Evolutionary conservation across 30 jellyfish, hydroid and myxozoan species (phyloP), one percentile per base, ranked within the genome.

Genomic region (Turritopsis dohrnii): DNA sequence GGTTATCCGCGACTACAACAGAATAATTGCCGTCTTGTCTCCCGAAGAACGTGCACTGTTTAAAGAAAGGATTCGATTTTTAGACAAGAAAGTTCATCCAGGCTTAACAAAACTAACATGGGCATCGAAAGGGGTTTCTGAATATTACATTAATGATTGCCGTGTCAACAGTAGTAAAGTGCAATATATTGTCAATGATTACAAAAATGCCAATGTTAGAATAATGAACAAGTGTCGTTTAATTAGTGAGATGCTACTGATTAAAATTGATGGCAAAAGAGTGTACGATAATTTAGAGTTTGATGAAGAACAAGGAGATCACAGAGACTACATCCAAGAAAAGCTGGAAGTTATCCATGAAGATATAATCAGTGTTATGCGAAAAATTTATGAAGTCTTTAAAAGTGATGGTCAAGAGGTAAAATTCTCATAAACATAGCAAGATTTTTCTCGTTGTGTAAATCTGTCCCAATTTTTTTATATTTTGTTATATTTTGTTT

Each of bases 41-140:
- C 86, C 95, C 1, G 99, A 94, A 83, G 99, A 94, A 60, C 86
- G 96, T 9, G 92, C 96, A 5, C 91, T 94, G 30, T 94, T 94
- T 83, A 88, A 96, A 54, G 99, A 94, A 65, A 65, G 99, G 16
- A 94, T 94, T 52, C 90, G 99, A 13, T 94, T 94, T 84, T 85
- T 94, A 5, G 99, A 94, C 83, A 94, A 89, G 75, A 94, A 93
- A 86, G 81, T 94, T 60, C 96, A 94, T 71, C 99, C 99, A 27
- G 99, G 99, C 52, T 84, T 94, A 23, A 94, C 99, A 18, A 94
- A 94, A 79, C 75, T 94, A 83, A 88, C 88, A 26, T 94, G 99
- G 99, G 96, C 97, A 60, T 79, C 97, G 65, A 94, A 94, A 83
- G 99, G 97, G 0, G 90, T 94, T 21, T 89, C 99, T 16, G 99